Evolutionary conservation across 2,888 invertebrate species (phyloP).

Genomic region (Serrognathus titanus): DNA sequence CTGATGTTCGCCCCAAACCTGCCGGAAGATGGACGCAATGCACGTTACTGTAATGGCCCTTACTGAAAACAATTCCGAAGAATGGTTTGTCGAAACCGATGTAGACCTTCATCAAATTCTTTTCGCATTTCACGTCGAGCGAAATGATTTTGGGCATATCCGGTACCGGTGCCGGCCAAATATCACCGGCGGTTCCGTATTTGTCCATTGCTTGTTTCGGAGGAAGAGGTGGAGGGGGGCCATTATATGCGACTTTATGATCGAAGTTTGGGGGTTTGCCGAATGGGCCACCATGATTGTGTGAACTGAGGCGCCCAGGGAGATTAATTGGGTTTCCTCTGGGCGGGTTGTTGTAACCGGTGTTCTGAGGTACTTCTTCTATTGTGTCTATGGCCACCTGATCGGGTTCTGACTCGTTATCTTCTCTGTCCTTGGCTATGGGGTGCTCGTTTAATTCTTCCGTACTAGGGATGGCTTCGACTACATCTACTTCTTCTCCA

Average conservation of each 20-base stretch:
- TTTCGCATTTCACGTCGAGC: constrained; percentile 90
- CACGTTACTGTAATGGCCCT: constrained; percentile 89
- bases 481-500: constrained; percentile 62
- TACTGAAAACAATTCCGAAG: constrained; percentile 93
- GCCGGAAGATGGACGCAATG: constrained; percentile 90
- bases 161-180: constrained; percentile 81
- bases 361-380: constrained; percentile 5
- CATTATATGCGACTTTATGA: constrained; percentile 65
- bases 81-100: constrained; percentile 93
- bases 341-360: constrained; percentile 42
- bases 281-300: constrained; percentile 49
- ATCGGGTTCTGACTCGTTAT: constrained; percentile 60
- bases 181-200: constrained; percentile 54
- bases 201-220: constrained; percentile 46
- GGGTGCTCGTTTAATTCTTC: constrained; percentile 56
- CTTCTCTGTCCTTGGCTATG: constrained; percentile 52
- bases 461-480: constrained; percentile 57
- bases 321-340: constrained; percentile 49
- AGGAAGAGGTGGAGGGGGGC: constrained; percentile 53
- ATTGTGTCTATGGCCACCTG: constrained; percentile 70
- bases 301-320: constrained; percentile 46
- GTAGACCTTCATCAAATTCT: constrained; percentile 89
- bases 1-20: constrained; percentile 78
- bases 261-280: constrained; percentile 47
- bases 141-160: constrained; percentile 94